phyloP scores from a whole-genome alignment of 2,888 invertebrate genomes.

The Volucella bombylans region DNA sequence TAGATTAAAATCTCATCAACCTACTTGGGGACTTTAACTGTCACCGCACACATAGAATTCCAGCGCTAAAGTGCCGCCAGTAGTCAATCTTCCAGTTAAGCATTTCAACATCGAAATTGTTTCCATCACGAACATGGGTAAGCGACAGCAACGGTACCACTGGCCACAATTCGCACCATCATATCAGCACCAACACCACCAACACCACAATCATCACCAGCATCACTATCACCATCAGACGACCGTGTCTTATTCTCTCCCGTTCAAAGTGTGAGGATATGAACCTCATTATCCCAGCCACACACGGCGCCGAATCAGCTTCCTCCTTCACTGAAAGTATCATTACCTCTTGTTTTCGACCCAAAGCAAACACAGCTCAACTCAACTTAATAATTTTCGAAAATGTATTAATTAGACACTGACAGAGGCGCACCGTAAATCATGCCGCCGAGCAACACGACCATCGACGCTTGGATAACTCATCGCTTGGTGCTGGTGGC shows the following conservation, averaged over 20 bases:
- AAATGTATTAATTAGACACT: slow-evolving; percentile 74
- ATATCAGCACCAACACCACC: slow-evolving; percentile 3
- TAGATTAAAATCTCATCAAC: slow-evolving; percentile 61
- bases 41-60: slow-evolving; percentile 62
- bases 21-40: slow-evolving; percentile 15
- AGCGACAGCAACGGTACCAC: slow-evolving; percentile 16
- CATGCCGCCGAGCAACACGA: slow-evolving; percentile 59
- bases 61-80: slow-evolving; percentile 48
- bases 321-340: slow-evolving; percentile 46
- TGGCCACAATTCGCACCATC: slow-evolving; percentile 27
- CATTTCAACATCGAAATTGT: slow-evolving; percentile 43
- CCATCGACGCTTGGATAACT: slow-evolving; percentile 49
- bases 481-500: slow-evolving; percentile 1
- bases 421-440: slow-evolving; percentile 74
- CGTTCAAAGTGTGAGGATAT: slow-evolving; percentile 67
- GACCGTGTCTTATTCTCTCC: no score
- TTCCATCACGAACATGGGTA: slow-evolving; percentile 33
- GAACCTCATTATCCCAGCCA: slow-evolving; percentile 73
- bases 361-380: slow-evolving; percentile 64
- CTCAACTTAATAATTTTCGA: slow-evolving; percentile 73
- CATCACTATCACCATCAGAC: no score
- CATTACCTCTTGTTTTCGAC: slow-evolving; percentile 49
- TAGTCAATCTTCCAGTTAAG: slow-evolving; percentile 47
- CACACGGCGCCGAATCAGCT: slow-evolving; percentile 69
- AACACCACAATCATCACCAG: neutral